Base-by-base conservation (phyloP, 2,113 vertebrate species). In the Pachyramphus minor region DNA sequence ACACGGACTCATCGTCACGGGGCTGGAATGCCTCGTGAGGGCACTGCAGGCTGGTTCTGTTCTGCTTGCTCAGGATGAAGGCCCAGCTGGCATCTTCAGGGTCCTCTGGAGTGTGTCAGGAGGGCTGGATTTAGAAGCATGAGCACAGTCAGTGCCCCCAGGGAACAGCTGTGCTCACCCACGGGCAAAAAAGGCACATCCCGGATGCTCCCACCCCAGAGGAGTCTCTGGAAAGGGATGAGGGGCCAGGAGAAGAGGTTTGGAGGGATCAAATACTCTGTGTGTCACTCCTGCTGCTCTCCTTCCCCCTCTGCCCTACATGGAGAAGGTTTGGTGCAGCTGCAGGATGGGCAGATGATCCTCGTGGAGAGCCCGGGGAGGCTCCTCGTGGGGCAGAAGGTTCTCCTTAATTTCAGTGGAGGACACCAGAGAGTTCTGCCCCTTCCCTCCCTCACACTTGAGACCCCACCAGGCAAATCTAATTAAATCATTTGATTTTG, bases 21-120 rank as follows among this genome's bases (percentile, higher is more conserved):
- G 31, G 35, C 20, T 79, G 76, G 74, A 60, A 60, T 47, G 42
- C 6, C 77, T 21, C 4, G 7, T 13, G 71, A 42, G 24, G 72
- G n/a, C 59, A 22, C 1, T 6, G 45, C 33, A 75, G 24, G 31
- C 86, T 68, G 74, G 14, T 87, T 81, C 66, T 64, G 6, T 47
- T 58, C 56, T 62, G 74, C 82, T 97, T 25, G 39, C 75, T 95
- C 91, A 91, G 47, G 14, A 3, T 5, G 12, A 21, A 45, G 77
- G 47, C 69, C 60, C 94, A 66, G 62, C 62, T 85, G 94, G 82
- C 78, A 90, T 55, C 95, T 83, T 19, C 78, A 79, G 74, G 33
- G 62, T 12, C 60, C 74, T 3, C 87, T 42, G 1, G 56, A 72
- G 52, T 5, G 39, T 63, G 80, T 7, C 59, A 47, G n/a, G 28